phyloP scores from a whole-genome alignment of 2,797 vertebrate species.

The Oreortyx pictus region DNA sequence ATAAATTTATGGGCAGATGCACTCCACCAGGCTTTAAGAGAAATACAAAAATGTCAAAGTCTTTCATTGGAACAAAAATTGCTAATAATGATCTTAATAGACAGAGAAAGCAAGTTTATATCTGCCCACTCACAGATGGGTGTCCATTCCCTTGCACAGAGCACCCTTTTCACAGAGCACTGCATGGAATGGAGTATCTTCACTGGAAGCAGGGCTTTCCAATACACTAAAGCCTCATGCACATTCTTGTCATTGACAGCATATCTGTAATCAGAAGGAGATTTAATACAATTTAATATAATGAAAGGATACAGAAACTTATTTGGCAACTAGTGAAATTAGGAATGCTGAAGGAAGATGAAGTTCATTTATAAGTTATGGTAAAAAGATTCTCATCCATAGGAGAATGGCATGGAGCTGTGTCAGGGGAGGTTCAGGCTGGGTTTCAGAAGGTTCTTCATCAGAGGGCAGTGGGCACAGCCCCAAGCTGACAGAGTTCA shows the following conservation, averaged over 20 bases:
- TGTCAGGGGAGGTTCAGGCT: too few species aligned
- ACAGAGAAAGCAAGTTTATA: neutral
- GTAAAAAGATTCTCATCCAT: neutral
- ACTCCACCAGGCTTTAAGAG: neutral
- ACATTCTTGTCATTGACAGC: neutral
- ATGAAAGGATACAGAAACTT: neutral
- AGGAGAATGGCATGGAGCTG: neutral
- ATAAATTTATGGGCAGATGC: neutral
- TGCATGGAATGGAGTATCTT: neutral
- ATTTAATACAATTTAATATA: neutral
- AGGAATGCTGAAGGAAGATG: neutral
- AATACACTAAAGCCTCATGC: neutral
- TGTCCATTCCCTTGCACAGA: neutral
- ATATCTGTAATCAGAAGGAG: neutral
- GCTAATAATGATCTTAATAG: neutral
- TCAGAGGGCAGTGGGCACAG: too few species aligned
- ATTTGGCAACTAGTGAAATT: fast-evolving
- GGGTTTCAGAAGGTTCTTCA: too few species aligned
- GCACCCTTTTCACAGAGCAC: neutral
- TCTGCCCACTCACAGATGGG: neutral
- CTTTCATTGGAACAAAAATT: neutral
- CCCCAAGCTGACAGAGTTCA: too few species aligned
- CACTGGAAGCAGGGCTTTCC: neutral
- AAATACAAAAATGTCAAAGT: neutral
- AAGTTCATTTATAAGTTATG: neutral